These are phyloP conservation scores for Malurus cyaneus DNA, from an alignment of 2,113 vertebrate species.

Conservation along the genomic window DNA sequence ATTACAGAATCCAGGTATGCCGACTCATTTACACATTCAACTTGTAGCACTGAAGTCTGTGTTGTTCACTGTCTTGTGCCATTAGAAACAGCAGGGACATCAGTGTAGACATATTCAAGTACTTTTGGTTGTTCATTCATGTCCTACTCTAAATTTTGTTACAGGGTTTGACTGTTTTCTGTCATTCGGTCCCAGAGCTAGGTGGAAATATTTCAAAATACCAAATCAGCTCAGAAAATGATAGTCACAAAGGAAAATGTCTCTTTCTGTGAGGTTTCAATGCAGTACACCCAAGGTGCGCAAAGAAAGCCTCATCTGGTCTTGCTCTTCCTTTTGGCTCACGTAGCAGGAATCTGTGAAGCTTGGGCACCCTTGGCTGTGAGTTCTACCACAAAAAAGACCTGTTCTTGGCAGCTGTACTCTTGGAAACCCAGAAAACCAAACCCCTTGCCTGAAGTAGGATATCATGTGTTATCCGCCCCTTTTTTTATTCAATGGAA, in stretches of 20 bases:
- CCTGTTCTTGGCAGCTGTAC: background rate
- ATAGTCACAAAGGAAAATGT: background rate
- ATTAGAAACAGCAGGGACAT: background rate
- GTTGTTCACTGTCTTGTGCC: background rate
- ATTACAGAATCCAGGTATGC: background rate
- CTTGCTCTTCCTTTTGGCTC: background rate
- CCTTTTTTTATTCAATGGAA: background rate
- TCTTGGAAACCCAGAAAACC: background rate
- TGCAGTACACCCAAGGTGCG: background rate
- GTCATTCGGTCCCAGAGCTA: background rate
- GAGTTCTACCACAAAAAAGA: background rate
- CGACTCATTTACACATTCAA: background rate
- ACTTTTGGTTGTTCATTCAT: background rate
- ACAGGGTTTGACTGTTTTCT: background rate
- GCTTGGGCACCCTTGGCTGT: background rate
- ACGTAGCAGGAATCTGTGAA: background rate
- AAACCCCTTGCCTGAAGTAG: background rate
- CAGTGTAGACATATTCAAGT: background rate
- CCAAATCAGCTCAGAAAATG: background rate
- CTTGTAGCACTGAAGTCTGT: background rate
- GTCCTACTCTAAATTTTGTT: background rate
- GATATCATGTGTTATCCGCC: background rate
- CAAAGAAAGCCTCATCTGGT: background rate
- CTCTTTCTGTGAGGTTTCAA: background rate
- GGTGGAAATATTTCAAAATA: background rate